Percentiles rank a stretch among this genome's conserved stretches.
Conservation (phyloP, 1,140 invertebrate genomes). For the Portunus trituberculatus region DNA sequence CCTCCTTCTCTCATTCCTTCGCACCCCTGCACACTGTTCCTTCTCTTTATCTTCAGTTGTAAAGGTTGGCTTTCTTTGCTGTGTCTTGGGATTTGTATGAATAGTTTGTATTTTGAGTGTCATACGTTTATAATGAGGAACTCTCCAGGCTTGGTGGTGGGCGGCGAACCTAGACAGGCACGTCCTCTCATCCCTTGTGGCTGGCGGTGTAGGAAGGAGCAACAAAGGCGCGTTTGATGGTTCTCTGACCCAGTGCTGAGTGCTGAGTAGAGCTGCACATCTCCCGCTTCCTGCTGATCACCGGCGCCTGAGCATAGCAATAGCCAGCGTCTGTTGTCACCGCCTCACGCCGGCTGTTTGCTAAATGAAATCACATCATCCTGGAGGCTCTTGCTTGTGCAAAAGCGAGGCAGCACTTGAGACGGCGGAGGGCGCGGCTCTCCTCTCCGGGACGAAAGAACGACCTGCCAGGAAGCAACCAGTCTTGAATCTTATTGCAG, state of each 20-base stretch:
- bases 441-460: background rate
- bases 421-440: background rate
- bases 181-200: background rate
- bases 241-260: background rate
- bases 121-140: slow-evolving; percentile 64
- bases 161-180: slow-evolving; percentile 43
- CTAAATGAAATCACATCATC: slow-evolving; percentile 67
- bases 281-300: background rate
- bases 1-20: background rate
- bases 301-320: background rate
- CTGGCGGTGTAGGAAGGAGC: background rate
- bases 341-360: slow-evolving; percentile 58
- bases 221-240: background rate
- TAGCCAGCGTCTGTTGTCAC: slow-evolving; percentile 53
- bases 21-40: background rate
- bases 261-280: background rate
- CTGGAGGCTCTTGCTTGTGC: background rate
- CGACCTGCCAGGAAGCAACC: background rate
- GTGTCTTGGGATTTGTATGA: slow-evolving; percentile 62
- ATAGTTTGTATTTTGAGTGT: slow-evolving; percentile 68
- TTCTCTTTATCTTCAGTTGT: background rate
- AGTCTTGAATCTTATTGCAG: slow-evolving; percentile 49
- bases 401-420: slow-evolving; percentile 53
- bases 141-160: slow-evolving; percentile 41
- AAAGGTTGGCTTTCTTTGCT: background rate